Conservation (phyloP, 2,888 invertebrate species). For the Papilio demoleus region DNA sequence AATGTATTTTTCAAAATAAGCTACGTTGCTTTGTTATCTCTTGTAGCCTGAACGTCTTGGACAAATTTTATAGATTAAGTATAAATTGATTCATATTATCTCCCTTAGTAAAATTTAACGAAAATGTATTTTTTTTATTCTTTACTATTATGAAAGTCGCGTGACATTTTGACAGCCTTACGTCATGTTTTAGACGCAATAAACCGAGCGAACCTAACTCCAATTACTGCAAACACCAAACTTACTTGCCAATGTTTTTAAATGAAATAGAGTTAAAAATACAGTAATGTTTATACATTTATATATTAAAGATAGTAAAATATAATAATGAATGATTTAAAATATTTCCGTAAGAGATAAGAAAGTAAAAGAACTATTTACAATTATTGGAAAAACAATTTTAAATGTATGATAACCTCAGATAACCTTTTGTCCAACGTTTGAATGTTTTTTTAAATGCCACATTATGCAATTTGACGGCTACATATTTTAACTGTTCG, state of each 20-base stretch:
- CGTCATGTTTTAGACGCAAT: constrained; percentile 2
- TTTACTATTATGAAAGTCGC: neutral
- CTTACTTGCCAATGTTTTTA: too few relatives aligned
- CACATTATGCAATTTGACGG: neutral
- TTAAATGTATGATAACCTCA: constrained; percentile 9
- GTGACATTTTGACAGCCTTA: neutral
- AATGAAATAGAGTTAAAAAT: too few relatives aligned
- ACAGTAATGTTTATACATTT: neutral
- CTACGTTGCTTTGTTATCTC: neutral
- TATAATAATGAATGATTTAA: neutral
- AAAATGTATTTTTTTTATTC: too few relatives aligned
- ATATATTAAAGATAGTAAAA: too few relatives aligned
- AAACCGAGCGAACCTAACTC: neutral
- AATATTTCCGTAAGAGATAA: neutral
- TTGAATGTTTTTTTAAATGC: neutral
- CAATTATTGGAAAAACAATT: neutral
- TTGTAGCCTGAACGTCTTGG: neutral
- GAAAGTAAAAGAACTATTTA: neutral
- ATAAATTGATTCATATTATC: too few relatives aligned
- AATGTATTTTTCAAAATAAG: too few relatives aligned
- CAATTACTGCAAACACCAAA: too few relatives aligned
- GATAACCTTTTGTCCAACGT: neutral
- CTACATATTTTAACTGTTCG: neutral
- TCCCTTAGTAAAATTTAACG: too few relatives aligned
- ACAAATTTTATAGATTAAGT: neutral